Base-by-base conservation (phyloP, 2,113 vertebrate species). In the Calidris pugnax region DNA sequence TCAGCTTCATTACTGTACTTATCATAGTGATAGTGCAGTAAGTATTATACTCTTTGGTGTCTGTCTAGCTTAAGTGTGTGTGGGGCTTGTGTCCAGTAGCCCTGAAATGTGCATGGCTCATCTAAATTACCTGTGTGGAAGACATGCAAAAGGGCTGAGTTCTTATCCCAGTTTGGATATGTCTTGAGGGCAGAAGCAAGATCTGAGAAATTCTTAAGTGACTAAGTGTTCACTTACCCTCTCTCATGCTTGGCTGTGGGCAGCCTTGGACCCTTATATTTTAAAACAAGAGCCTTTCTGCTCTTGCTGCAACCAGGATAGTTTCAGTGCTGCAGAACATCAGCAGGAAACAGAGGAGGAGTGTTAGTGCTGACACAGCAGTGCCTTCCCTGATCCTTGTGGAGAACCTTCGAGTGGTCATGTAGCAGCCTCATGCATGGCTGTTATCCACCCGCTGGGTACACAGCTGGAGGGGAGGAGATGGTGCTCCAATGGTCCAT, bases 1-100 rank as follows among this genome's bases (percentile, higher is more conserved):
- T 98, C 81, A 97, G 94, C 96, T 90, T 98, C 57, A 35, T 97
- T 82, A 97, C 93, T 62, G 82, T 97, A 28, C 35, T 98, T 53
- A 87, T 97, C 76, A 69, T 97, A 66, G 92, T 98, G 53, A 93
- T 95, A 95, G 51, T 97, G 69, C 96, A 96, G 98, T 98, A 97
- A 98, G 98, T 98, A 97, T 85, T 28, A 3, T 1, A 3, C 18
- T 82, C 62, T 80, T 72, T 22, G 57, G 6, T 87, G 13, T 87
- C 35, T 89, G 33, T 59, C 22, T 79, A 33, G 30, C 48, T 24
- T 32, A 32, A 57, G 32, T 3, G 3, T 74, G 39, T 77, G 15
- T 0, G 2, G 60, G 73, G 23, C n/a, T 57, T 71, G 19, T n/a
- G 55, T 66, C n/a, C 2, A 3, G 2, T 33, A 60, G 64, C 39